These are phyloP conservation scores for Lordiphosa mommai DNA, from an alignment of 1,140 invertebrate species.

Conservation along the genomic window DNA sequence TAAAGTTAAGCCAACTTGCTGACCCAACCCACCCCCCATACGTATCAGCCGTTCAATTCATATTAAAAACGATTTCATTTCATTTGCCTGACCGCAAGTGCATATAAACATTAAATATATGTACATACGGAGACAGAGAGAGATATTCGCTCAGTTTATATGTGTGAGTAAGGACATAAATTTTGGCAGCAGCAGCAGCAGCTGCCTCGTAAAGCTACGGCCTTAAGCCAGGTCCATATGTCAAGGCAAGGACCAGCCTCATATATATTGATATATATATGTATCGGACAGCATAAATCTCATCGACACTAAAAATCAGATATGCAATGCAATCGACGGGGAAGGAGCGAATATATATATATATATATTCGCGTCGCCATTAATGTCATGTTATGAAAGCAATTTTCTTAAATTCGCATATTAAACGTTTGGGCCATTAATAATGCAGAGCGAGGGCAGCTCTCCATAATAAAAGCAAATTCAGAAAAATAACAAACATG, in stretches of 20 bases:
- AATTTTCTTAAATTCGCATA: conserved; percentile 78
- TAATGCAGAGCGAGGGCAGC: conserved; percentile 28
- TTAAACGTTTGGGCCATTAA: conserved; percentile 70
- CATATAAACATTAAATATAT: conserved; percentile 46
- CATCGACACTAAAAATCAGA: conserved; percentile 75
- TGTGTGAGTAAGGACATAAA: conserved; percentile 37
- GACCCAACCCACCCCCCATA: background rate
- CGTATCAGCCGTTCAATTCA: conserved; percentile 15
- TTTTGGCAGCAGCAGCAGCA: conserved; percentile 17
- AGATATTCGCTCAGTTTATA: conserved; percentile 23
- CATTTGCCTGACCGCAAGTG: conserved; percentile 39
- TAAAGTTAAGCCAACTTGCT: conserved; percentile 4
- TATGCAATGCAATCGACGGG: conserved; percentile 17
- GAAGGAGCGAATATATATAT: background rate
- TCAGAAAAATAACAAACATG: conserved; percentile 43
- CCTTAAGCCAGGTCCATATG: conserved; percentile 62
- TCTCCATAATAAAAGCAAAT: conserved; percentile 1
- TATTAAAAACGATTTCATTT: conserved; percentile 54
- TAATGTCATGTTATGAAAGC: conserved; percentile 74
- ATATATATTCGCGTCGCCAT: conserved; percentile 61
- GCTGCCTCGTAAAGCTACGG: conserved; percentile 49
- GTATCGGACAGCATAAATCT: conserved; percentile 57
- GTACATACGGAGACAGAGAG: conserved; percentile 13
- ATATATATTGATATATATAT: too few species aligned
- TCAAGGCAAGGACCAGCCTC: conserved; percentile 33